Evolutionary conservation across 2,888 invertebrate species (phyloP).

Genomic region (Thymelicus sylvestris): DNA sequence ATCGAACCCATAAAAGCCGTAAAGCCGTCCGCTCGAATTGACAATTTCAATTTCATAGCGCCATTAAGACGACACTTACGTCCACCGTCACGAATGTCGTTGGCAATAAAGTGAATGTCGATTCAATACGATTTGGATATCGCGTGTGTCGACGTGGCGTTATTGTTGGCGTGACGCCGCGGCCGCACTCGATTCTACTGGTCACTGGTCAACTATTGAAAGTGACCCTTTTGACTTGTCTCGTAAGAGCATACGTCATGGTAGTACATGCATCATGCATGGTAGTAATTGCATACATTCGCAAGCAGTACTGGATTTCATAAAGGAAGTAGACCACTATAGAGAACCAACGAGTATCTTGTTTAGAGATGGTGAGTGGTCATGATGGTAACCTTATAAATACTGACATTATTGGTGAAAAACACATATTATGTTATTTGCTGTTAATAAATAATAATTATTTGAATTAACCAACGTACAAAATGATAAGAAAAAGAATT

Average conservation of each 20-base stretch:
- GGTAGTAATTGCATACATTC: background rate
- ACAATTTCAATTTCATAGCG: conserved; percentile 61
- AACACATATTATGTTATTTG: too few relatives aligned
- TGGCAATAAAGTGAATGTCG: conserved; percentile 48
- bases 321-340: too few relatives aligned
- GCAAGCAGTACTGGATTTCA: too few relatives aligned
- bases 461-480: too few relatives aligned
- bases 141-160: conserved; percentile 53
- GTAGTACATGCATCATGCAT: background rate
- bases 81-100: conserved; percentile 57
- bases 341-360: too few relatives aligned
- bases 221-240: background rate
- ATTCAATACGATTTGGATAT: conserved; percentile 70
- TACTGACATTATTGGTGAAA: too few relatives aligned
- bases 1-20: conserved; percentile 46
- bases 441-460: too few relatives aligned
- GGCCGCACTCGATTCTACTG: background rate
- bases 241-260: background rate
- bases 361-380: too few relatives aligned
- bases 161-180: background rate
- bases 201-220: background rate
- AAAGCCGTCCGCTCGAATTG: conserved; percentile 49
- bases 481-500: too few relatives aligned
- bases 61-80: conserved; percentile 56
- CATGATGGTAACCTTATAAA: too few relatives aligned